These are phyloP conservation scores for Myotis daubentonii DNA, from an alignment of 2,797 vertebrate species.

Conservation along the genomic window DNA sequence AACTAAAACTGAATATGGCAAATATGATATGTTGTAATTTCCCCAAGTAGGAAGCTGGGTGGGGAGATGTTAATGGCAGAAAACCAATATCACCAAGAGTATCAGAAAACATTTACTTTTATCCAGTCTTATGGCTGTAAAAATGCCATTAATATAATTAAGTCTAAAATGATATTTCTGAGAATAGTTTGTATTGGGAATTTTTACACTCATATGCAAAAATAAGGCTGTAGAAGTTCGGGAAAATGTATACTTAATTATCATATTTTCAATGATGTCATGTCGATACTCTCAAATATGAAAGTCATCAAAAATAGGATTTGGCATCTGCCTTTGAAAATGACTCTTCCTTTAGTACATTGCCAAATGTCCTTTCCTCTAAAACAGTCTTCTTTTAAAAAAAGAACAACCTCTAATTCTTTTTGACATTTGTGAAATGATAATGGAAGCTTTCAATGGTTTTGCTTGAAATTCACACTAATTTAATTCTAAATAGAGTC, in stretches of 20 bases:
- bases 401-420: constrained; percentile 3
- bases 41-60: not conserved
- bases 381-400: not conserved
- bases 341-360: not conserved
- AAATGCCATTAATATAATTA: not conserved
- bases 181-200: not conserved
- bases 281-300: not conserved
- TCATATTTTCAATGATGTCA: not conserved
- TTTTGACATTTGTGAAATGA: constrained; percentile 46
- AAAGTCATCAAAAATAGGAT: not conserved
- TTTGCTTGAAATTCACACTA: constrained; percentile 44
- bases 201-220: not conserved
- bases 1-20: not conserved
- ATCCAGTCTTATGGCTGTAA: not conserved
- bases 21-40: not conserved
- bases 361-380: constrained; percentile 6
- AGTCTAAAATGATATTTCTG: not conserved
- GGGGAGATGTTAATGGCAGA: not conserved
- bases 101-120: not conserved
- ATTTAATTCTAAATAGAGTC: not conserved
- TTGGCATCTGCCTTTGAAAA: constrained; percentile 28
- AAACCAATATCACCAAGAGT: not conserved
- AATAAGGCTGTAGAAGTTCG: not conserved
- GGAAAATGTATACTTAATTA: not conserved
- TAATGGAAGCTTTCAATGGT: constrained; percentile 38